These are phyloP conservation scores for Cardiocondyla obscurior DNA, from an alignment of 1,140 invertebrate species.

Conservation along the genomic window DNA sequence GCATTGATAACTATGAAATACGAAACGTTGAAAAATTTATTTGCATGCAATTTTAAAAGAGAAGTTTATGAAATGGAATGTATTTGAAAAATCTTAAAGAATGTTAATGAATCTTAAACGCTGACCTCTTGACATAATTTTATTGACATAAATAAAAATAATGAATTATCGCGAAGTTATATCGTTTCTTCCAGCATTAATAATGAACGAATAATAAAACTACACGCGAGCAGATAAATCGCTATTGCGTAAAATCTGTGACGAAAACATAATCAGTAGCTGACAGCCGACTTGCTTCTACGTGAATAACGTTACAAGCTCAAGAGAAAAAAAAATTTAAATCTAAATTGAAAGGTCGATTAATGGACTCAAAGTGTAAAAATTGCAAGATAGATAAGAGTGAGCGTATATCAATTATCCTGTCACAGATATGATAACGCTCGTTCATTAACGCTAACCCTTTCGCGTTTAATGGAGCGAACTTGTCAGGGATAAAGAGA, in stretches of 20 bases:
- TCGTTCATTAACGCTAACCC: slow-evolving; percentile 34
- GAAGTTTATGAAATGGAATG: neutral
- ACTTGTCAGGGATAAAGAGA: slow-evolving; percentile 17
- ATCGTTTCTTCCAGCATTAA: neutral
- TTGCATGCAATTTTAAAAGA: neutral
- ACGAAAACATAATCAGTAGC: slow-evolving; percentile 26
- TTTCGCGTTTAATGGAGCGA: slow-evolving; percentile 29
- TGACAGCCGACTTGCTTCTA: neutral
- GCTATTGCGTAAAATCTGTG: slow-evolving; percentile 3
- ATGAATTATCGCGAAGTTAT: neutral
- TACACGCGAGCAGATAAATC: slow-evolving; percentile 13
- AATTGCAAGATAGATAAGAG: slow-evolving; percentile 38
- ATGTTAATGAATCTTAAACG: neutral
- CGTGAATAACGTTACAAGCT: neutral
- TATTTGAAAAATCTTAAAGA: no score
- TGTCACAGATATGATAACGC: slow-evolving; percentile 18
- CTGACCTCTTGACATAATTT: neutral
- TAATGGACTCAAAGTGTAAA: slow-evolving; percentile 13
- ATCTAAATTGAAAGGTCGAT: slow-evolving; percentile 32
- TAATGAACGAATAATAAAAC: neutral
- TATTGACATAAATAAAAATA: neutral
- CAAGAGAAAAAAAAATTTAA: slow-evolving; percentile 23
- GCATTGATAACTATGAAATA: neutral
- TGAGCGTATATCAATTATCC: slow-evolving; percentile 38
- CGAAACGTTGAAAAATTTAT: neutral